A percentile compares a stretch with the other conserved stretches of the same genome.
These are phyloP conservation scores for Plebejus argus DNA, from an alignment of 2,888 invertebrate genomes.

Conservation along the genomic window DNA sequence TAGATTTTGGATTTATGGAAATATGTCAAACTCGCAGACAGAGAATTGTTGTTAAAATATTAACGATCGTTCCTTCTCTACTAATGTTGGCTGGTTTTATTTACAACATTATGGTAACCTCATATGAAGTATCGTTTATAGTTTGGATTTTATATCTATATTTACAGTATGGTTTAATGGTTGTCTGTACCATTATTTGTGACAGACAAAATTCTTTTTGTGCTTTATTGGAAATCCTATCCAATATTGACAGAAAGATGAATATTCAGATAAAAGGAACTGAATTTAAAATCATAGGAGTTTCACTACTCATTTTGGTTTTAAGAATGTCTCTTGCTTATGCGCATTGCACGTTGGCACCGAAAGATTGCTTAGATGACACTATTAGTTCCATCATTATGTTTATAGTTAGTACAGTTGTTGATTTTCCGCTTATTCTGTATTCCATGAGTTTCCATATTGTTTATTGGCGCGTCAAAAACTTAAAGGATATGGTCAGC, in stretches of 20 bases:
- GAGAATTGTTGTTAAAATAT: neutral
- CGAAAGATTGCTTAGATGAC: neutral
- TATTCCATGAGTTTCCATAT: conserved; percentile 19
- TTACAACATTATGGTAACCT: neutral
- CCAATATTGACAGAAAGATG: neutral
- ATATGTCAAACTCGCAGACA: neutral
- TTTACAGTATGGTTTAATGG: neutral
- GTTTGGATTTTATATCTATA: neutral
- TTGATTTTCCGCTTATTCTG: conserved; percentile 15
- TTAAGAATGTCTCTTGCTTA: neutral
- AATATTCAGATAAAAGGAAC: neutral
- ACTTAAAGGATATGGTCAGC: neutral
- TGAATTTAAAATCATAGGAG: conserved; percentile 1
- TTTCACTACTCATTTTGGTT: neutral
- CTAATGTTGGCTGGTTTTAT: neutral
- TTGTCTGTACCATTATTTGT: neutral
- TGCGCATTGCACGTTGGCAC: neutral
- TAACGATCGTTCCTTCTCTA: neutral
- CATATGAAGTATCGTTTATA: neutral
- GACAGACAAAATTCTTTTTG: conserved; percentile 1
- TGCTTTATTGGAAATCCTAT: conserved; percentile 4
- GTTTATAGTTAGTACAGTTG: neutral
- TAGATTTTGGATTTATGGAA: neutral
- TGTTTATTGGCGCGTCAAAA: neutral
- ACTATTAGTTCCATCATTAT: neutral